phyloP scores from a whole-genome alignment of 1,140 invertebrate genomes.

The Drosophila pruinosa region DNA sequence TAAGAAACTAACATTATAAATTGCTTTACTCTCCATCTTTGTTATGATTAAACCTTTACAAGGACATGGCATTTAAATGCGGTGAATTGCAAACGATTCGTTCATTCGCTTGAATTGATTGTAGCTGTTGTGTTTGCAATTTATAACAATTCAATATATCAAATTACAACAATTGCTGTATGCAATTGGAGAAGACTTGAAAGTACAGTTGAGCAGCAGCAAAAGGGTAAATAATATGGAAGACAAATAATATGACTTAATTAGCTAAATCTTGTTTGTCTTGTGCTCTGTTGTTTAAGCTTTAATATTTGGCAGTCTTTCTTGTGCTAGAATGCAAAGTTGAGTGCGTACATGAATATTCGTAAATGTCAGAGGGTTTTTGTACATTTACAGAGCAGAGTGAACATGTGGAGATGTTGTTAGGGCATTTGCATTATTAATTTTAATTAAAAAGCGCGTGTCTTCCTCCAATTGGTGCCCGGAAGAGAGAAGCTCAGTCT shows the following conservation, averaged over 20 bases:
- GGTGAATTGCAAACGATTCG: no score
- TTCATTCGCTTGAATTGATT: neutral
- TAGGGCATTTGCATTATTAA: constrained; percentile 34
- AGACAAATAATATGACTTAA: constrained; percentile 9
- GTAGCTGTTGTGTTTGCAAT: neutral
- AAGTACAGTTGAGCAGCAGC: neutral
- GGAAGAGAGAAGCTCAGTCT: neutral
- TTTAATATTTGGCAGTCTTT: neutral
- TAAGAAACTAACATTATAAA: no score
- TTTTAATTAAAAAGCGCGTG: constrained; percentile 48
- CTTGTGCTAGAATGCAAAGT: no score
- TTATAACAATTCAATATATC: neutral
- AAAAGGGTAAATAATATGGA: neutral
- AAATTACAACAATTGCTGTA: neutral
- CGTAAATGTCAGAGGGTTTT: neutral
- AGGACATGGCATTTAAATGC: no score
- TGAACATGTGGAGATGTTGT: neutral
- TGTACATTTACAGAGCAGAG: neutral
- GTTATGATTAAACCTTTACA: no score
- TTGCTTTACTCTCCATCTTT: no score
- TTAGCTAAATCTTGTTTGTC: constrained; percentile 22
- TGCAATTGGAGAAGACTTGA: neutral
- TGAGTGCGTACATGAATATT: neutral
- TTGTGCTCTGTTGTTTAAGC: neutral
- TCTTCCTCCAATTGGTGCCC: constrained; percentile 20